phyloP scores from a whole-genome alignment of 2,797 vertebrate species.

The Hoplostethus mediterraneus region DNA sequence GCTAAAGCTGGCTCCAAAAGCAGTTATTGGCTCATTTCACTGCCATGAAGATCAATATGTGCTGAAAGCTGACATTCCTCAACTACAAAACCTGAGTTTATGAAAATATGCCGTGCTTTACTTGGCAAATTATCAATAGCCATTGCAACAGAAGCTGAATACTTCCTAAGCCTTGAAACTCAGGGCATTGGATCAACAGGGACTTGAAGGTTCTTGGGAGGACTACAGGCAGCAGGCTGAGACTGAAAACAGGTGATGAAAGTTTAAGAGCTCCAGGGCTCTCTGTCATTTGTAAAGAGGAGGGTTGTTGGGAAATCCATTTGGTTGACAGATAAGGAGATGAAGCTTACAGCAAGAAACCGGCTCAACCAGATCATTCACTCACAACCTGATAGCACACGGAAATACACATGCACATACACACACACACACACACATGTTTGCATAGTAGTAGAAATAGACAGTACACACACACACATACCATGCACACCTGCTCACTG shows the following conservation, averaged over 20 bases:
- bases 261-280: constrained; percentile 22
- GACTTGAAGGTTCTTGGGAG: constrained; percentile 25
- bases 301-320: constrained; percentile 41
- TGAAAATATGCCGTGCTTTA: background rate
- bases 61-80: constrained; percentile 1
- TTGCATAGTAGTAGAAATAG: no score
- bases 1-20: background rate
- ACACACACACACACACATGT: background rate
- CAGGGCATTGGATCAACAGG: constrained; percentile 3
- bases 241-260: constrained; percentile 26
- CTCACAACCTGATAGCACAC: constrained; percentile 18
- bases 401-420: constrained; percentile 15
- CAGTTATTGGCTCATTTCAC: background rate
- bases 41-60: constrained; percentile 2
- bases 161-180: background rate
- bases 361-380: constrained; percentile 69
- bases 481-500: background rate
- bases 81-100: background rate
- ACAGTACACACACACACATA: background rate
- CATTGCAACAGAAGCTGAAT: background rate
- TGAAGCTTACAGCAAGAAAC: constrained; percentile 61
- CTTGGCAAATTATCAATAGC: background rate
- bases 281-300: constrained; percentile 32
- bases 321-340: constrained; percentile 43
- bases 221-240: constrained; percentile 1